Base-by-base conservation (phyloP, 1,140 invertebrate species). In the Adelges cooleyi region DNA sequence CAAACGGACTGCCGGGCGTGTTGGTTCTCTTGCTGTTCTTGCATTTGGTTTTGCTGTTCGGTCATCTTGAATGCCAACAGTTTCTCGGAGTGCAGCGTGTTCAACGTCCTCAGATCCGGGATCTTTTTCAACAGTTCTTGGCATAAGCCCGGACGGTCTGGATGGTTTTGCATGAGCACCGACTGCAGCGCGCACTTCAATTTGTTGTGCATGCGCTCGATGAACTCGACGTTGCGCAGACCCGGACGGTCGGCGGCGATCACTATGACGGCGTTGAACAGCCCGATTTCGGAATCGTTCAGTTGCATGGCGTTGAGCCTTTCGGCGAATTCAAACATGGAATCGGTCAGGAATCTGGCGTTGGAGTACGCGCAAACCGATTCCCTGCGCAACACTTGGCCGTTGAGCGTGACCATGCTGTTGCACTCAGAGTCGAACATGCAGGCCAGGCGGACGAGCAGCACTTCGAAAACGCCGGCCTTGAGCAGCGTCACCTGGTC, bases 401-500 rank as follows among this genome's bases (percentile, higher is more conserved):
- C 91, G 71, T 95, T 94, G 52, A 95, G 79, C 75, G 90, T 95
- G 69, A 95, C 87, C 82, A 95, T 92, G 74, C 86, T 88, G 76
- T 90, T 89, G 69, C 88, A 88, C 70, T 87, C 87, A 27, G 86
- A 82, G 74, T 94, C 89, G 73, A 94, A 95, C 89, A 95, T 92
- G 78, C 90, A 92, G 67, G 92, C 92, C 59, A 96, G 77, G 56
- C 92, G 83, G 71, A 96, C 91, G 67, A 95, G 85, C 5, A 96
- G 77, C 48, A 94, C 91, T 77, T 95, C 92, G 74, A 95, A 95
- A 10, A 95, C 89, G 20, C 92, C 92, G 62, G 91, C 93, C 78
- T 98, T 98, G 65, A 99, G 81, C 27, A 99, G 79, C 62, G 92
- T 95, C 70, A 98, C 92, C 78, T 97, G 94, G 74, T 98, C 95